A percentile compares a stretch with the other conserved stretches of the same genome.
These are phyloP conservation scores for Procambarus clarkii DNA, from an alignment of 1,140 invertebrate genomes.

Conservation along the genomic window DNA sequence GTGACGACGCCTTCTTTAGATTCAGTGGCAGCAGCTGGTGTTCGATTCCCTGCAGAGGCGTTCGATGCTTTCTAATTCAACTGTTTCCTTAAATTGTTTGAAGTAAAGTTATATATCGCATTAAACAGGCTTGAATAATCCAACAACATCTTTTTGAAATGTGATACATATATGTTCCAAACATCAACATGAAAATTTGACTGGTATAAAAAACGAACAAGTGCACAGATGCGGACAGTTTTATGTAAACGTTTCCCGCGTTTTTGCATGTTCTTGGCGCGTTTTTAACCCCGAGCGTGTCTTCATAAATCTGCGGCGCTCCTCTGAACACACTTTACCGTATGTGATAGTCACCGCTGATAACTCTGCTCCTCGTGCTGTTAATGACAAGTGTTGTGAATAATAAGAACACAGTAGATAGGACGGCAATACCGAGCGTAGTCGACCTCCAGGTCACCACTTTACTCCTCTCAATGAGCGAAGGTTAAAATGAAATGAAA, in stretches of 20 bases:
- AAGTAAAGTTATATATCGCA: no score
- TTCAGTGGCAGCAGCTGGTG: background rate
- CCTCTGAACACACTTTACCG: constrained; percentile 11
- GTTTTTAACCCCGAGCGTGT: constrained; percentile 13
- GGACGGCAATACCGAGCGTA: no score
- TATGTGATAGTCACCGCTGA: no score
- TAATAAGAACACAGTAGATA: no score
- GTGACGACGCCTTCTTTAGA: background rate
- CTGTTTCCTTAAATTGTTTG: no score
- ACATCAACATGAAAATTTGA: background rate
- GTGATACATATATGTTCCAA: no score
- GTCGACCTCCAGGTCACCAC: no score
- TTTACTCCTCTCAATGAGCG: background rate
- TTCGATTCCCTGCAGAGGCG: background rate
- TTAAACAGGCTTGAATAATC: no score
- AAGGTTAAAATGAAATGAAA: background rate
- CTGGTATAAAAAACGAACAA: background rate
- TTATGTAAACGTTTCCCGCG: constrained; percentile 30
- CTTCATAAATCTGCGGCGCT: constrained; percentile 33
- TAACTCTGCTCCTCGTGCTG: no score
- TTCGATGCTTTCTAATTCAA: no score
- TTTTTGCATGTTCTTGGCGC: background rate
- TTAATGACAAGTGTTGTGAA: no score
- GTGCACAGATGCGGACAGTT: constrained; percentile 16
- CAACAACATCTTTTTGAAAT: no score